Base-by-base conservation (phyloP, 2,797 vertebrate species). In the Vultur gryphus region DNA sequence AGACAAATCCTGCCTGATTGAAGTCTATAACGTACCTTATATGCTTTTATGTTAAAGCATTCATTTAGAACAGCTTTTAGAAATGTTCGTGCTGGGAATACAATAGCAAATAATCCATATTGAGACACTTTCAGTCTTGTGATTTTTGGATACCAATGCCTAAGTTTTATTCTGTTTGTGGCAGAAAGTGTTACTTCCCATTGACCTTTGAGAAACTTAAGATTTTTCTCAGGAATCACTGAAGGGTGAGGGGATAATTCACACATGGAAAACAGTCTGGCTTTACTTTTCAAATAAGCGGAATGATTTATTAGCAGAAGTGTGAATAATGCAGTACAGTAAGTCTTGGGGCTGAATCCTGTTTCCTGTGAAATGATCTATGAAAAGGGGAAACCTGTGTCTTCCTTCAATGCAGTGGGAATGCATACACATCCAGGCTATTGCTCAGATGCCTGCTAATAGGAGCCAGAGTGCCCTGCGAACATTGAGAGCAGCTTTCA, bases 301-400 rank as follows among this genome's bases (percentile, higher is more conserved):
- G 81, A 61, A 85, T 95, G 94, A 96, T 95, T 94, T 96, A 92
- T 94, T 92, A 80, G 49, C 70, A 92, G 57, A 83, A 90, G 85
- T 57, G 71, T 0, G 3, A 96, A 93, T 93, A 93, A 92, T 69
- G 54, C 66, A 59, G 75, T 83, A 85, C 78, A 70, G 57, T 80
- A 77, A 93, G 78, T 83, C 84, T 93, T 76, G 48, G 44, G 75
- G 64, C 55, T 83, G 93, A 93, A 92, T 89, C 52, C 48, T 89
- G 91, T 75, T 95, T 96, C 88, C 83, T 77, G 90, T 70, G 75
- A 83, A 93, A 94, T 93, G 91, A 94, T 89, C 71, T 93, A 87
- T 84, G 93, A n/a, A 78, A 76, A 82, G 41, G 86, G 41, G 52
- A 96, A 95, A 95, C 86, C 75, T 83, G 73, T 41, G 39, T 83